phyloP scores from a whole-genome alignment of 2,113 vertebrate species.

The Regulus satrapa region DNA sequence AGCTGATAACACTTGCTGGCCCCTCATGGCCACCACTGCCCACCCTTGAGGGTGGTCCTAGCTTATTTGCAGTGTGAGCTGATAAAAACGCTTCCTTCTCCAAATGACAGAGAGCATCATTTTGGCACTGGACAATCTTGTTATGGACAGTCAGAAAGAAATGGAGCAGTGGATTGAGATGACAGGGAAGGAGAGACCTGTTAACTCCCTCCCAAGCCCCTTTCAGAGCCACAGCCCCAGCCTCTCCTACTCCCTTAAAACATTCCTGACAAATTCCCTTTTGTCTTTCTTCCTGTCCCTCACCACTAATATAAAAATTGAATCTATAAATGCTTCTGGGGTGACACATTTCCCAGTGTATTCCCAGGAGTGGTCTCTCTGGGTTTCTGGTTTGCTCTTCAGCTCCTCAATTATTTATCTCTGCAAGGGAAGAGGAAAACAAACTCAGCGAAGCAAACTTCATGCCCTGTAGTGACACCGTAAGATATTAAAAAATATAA shows the following conservation, averaged over 20 bases:
- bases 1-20: neutral
- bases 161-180: neutral
- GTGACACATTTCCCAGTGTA: neutral
- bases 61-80: neutral
- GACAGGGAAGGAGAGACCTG: neutral
- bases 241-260: neutral
- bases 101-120: neutral
- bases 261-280: neutral
- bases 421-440: neutral
- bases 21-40: neutral
- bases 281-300: neutral
- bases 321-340: neutral
- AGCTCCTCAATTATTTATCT: conserved; percentile 34
- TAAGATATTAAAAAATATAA: conserved; percentile 1
- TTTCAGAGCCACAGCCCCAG: neutral
- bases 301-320: neutral
- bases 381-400: conserved; percentile 2
- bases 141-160: neutral
- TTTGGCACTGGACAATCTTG: neutral
- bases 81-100: neutral
- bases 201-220: neutral
- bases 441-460: conserved; percentile 24
- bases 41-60: neutral
- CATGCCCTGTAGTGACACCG: neutral
- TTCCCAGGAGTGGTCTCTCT: neutral